Conservation (phyloP, 1,140 invertebrate genomes). For the Drosophila miranda region DNA sequence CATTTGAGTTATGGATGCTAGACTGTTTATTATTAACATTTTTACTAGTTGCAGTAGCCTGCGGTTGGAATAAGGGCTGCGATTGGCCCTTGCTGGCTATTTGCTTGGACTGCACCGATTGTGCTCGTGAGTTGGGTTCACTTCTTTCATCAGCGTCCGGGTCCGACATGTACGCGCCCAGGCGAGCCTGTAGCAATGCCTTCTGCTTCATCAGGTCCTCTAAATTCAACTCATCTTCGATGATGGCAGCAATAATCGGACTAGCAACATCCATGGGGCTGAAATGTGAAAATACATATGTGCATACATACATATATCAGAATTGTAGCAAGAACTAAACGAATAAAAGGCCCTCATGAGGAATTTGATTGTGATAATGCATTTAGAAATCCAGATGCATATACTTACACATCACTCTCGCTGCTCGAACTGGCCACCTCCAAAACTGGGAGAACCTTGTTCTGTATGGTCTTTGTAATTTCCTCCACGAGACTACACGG, state of each 20-base stretch:
- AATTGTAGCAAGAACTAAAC: neutral
- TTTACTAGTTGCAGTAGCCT: constrained; percentile 78
- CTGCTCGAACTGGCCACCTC: constrained; percentile 87
- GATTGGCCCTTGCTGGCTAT: neutral
- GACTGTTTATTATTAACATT: constrained; percentile 79
- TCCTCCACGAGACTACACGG: constrained; percentile 74
- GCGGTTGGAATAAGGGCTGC: constrained; percentile 25
- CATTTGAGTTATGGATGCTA: constrained; percentile 79
- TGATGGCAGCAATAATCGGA: constrained; percentile 87
- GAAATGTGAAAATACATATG: constrained; percentile 78
- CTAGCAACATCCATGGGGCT: constrained; percentile 87
- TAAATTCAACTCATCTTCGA: constrained; percentile 93
- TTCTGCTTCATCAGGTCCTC: constrained; percentile 95
- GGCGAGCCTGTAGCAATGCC: constrained; percentile 86
- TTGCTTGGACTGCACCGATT: constrained; percentile 2
- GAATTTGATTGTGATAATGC: neutral
- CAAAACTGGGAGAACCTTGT: constrained; percentile 83
- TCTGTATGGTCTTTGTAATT: constrained; percentile 78
- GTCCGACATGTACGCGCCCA: constrained; percentile 85
- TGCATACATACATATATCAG: neutral
- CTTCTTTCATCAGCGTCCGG: constrained; percentile 72
- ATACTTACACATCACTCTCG: constrained; percentile 84
- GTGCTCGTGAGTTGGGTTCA: constrained; percentile 14
- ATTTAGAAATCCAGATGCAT: neutral
- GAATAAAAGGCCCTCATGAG: neutral